Conservation (phyloP, 2,113 vertebrate genomes). For the Vombatus ursinus region DNA sequence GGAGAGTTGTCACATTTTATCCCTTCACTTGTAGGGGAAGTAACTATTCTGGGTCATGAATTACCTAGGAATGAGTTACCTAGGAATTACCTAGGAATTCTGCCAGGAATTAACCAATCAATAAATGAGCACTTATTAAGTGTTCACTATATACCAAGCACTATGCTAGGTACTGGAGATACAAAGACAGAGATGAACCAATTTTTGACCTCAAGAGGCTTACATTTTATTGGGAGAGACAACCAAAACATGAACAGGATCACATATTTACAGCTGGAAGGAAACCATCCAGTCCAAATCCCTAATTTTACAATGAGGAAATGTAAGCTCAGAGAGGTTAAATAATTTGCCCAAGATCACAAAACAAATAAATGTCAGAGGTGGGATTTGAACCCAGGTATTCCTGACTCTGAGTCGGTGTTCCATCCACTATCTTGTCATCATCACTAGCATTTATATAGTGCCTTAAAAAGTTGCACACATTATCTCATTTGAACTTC, state of each 20-base stretch:
- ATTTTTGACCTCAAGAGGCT: neutral
- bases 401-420: neutral
- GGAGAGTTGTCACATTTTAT: neutral
- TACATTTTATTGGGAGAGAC: neutral
- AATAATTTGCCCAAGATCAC: neutral
- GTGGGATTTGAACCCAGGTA: neutral
- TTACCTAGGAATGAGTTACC: neutral
- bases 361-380: neutral
- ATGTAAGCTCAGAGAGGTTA: neutral
- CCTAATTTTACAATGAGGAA: neutral
- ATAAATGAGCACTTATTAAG: neutral
- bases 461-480: neutral
- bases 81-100: neutral
- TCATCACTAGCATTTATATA: neutral
- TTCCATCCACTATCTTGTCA: neutral
- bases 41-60: neutral
- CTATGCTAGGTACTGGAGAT: neutral
- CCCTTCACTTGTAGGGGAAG: neutral
- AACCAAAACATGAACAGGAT: neutral
- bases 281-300: neutral
- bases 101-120: neutral
- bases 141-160: neutral
- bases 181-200: neutral
- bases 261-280: neutral
- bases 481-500: neutral